Evolutionary conservation across 2,113 vertebrate species (phyloP).

Genomic region (Haemorhous mexicanus): DNA sequence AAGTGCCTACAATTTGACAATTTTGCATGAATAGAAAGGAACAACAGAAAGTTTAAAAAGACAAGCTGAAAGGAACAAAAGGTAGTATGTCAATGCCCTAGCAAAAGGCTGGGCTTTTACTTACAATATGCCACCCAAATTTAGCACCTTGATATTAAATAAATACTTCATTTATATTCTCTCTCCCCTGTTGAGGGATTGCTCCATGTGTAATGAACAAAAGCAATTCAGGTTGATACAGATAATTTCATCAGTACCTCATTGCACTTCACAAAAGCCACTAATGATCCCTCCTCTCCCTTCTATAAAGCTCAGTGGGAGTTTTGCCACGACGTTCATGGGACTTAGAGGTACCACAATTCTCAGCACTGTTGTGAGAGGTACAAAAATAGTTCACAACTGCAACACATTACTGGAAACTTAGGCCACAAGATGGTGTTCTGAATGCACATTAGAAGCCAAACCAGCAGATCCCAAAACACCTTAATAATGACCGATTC

Average conservation of each 20-base stretch:
- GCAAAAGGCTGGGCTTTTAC: background rate
- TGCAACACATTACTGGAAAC: background rate
- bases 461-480: background rate
- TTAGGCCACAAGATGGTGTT: background rate
- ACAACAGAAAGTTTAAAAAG: background rate
- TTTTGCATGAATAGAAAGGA: background rate
- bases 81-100: background rate
- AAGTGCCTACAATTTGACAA: background rate
- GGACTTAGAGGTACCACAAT: background rate
- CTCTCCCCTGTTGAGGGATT: background rate
- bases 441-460: background rate
- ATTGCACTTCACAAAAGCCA: background rate
- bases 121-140: background rate
- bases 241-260: background rate
- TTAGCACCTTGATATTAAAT: background rate
- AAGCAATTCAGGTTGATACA: background rate
- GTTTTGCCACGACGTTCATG: background rate
- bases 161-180: background rate
- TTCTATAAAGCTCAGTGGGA: background rate
- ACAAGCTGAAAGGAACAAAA: background rate
- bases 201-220: background rate
- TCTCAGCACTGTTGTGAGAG: background rate
- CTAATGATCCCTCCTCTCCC: background rate
- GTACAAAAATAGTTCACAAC: background rate
- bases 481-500: background rate